Evolutionary conservation across 2,888 invertebrate genomes (phyloP).

Genomic region (Synergus itoensis): DNA sequence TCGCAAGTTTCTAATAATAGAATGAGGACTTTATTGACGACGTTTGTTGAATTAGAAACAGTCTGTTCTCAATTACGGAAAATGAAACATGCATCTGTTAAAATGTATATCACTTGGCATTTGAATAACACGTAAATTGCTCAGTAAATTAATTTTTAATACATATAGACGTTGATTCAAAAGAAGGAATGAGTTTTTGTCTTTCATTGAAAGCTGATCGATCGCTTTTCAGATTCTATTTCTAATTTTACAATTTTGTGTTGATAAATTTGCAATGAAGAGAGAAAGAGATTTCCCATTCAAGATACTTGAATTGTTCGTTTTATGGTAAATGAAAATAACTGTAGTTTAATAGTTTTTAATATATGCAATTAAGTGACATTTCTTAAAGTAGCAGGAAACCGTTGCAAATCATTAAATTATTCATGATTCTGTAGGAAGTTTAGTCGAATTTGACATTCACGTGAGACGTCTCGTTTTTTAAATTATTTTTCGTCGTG

Average conservation of each 20-base stretch:
- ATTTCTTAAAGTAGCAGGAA: neutral
- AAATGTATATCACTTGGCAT: neutral
- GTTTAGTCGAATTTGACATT: neutral
- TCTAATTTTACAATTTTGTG: neutral
- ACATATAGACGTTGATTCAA: neutral
- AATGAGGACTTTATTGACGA: conserved; percentile 3
- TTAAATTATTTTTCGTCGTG: neutral
- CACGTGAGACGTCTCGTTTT: neutral
- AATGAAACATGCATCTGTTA: neutral
- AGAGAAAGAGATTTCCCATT: no score
- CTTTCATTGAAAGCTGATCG: neutral
- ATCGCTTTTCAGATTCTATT: neutral
- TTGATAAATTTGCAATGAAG: no score
- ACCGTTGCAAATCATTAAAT: neutral
- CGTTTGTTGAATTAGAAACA: neutral
- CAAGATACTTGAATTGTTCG: no score
- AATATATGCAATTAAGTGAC: neutral
- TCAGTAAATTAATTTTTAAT: neutral
- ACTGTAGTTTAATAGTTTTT: neutral
- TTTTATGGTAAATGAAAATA: no score
- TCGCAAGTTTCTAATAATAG: conserved; percentile 3
- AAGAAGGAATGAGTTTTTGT: neutral
- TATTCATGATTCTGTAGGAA: neutral
- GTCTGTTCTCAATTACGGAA: neutral
- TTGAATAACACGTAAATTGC: neutral